phyloP scores from a whole-genome alignment of 2,797 vertebrate species.

The Adrianichthys oophorus region DNA sequence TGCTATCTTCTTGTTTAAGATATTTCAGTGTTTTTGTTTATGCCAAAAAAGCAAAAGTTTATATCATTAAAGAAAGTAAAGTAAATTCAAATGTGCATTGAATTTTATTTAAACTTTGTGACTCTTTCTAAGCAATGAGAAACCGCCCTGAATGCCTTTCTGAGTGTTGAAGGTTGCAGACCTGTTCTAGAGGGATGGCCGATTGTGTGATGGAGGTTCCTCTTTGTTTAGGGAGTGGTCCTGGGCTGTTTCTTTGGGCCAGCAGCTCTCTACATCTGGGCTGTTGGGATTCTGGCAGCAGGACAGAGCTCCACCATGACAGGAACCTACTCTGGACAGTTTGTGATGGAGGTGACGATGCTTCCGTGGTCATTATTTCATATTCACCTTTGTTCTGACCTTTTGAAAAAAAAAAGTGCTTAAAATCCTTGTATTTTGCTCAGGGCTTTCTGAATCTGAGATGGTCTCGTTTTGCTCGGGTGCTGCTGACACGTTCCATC shows the following conservation, averaged over 20 bases:
- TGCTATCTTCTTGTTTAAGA: too few relatives aligned
- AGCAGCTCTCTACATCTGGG: conserved; percentile 95
- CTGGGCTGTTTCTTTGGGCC: conserved; percentile 94
- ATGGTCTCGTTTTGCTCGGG: conserved; percentile 92
- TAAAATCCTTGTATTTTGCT: background rate
- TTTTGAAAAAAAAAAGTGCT: background rate
- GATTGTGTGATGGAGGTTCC: background rate
- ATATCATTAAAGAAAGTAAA: too few relatives aligned
- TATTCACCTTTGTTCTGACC: background rate
- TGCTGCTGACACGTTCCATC: conserved; percentile 92
- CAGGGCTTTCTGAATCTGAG: conserved; percentile 92
- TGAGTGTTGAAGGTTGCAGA: too few relatives aligned
- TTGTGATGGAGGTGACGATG: conserved; percentile 92
- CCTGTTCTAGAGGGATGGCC: background rate
- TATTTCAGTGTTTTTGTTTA: too few relatives aligned
- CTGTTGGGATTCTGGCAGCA: conserved; percentile 93
- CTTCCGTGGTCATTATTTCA: background rate
- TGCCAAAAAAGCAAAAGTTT: too few relatives aligned
- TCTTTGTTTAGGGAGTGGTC: conserved; percentile 62
- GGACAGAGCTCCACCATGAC: conserved; percentile 99
- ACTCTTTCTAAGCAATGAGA: too few relatives aligned
- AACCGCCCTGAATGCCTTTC: too few relatives aligned
- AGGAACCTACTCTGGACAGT: conserved; percentile 96
- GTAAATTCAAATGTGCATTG: too few relatives aligned
- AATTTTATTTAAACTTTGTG: too few relatives aligned